Base-by-base conservation (phyloP, 2,888 invertebrate genomes). In the Xanthorhoe designata region DNA sequence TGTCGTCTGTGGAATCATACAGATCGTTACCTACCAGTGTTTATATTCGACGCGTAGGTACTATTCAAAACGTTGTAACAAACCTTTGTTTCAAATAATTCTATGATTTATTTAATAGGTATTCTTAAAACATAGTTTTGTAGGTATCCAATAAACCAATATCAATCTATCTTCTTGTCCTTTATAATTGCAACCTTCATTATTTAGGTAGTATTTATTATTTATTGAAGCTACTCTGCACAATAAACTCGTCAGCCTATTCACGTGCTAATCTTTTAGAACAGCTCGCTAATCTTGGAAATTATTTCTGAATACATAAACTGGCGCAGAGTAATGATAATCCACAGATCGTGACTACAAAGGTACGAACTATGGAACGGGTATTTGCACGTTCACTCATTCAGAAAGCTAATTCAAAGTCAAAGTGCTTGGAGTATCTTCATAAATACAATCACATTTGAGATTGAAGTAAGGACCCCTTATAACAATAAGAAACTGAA, bases 231-330 rank as follows among this genome's bases (percentile, higher is more conserved):
- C 58, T 53, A 47, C 53, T 55, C 49, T 42, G 47, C 49, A 66
- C 57, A 66, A 58, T 61, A 38, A 61, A 61, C 53, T 52, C 57
- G 53, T 53, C 54, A 50, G 54, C 53, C 45, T 45, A 54, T 59
- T 66, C 62, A 66, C 18, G 50, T 15, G 61, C 42, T 62, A 66
- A 58, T 62, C 66, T 66, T 57, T 58, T 32, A 50, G 54, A 32
- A 49, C 55, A 56, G 61, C 50, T 42, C 24, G 58, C 57, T 61
- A 45, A 56, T 55, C 56, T 57, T 38, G 18, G 65, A 42, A 59
- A 64, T 59, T 64, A 64, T 64, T 54, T 51, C 54, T 49, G 58
- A 64, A 58, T 56, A 65, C 55, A 45, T 60, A 51, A 50, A 56
- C 18, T 19, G 18, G 18, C 42, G 59, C 50, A 54, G 54, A 61